phyloP scores from a whole-genome alignment of 2,797 vertebrate species.

The Bovichtus diacanthus region DNA sequence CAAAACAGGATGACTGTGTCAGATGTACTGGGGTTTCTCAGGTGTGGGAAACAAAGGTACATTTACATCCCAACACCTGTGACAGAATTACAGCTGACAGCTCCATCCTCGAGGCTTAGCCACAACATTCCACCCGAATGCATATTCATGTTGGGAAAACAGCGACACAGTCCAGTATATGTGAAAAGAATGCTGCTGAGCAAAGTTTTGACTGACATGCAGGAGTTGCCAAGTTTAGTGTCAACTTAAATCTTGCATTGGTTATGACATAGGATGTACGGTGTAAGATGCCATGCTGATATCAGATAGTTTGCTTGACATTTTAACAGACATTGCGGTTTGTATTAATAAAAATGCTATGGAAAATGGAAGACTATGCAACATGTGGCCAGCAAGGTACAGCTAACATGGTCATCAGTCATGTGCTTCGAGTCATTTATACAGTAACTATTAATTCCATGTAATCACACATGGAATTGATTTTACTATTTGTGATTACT shows the following conservation, averaged over 20 bases:
- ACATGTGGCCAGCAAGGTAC: not conserved
- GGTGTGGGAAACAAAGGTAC: constrained; percentile 74
- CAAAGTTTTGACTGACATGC: constrained; percentile 27
- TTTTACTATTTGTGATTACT: not conserved
- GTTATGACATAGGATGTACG: not conserved
- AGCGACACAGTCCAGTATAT: not conserved
- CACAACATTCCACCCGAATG: constrained; percentile 49
- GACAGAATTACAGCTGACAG: constrained; percentile 77
- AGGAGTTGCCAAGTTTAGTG: constrained; percentile 18
- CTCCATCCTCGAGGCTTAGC: constrained; percentile 63
- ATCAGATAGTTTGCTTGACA: constrained; percentile 5
- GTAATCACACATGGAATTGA: not conserved
- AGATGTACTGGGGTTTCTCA: constrained; percentile 59
- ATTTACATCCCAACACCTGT: constrained; percentile 69
- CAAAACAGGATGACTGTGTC: constrained; percentile 64
- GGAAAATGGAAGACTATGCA: not conserved
- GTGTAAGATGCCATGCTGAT: constrained; percentile 15
- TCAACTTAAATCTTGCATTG: constrained; percentile 16
- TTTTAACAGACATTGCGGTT: not conserved
- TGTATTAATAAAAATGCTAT: not conserved
- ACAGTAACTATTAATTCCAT: not conserved
- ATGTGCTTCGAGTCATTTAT: not conserved
- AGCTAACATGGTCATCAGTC: not conserved
- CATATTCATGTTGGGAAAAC: constrained; percentile 50
- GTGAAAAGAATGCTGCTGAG: constrained; percentile 17